These are phyloP conservation scores for Triplophysa yarkandensis DNA, from an alignment of 2,797 vertebrate species.

Conservation along the genomic window DNA sequence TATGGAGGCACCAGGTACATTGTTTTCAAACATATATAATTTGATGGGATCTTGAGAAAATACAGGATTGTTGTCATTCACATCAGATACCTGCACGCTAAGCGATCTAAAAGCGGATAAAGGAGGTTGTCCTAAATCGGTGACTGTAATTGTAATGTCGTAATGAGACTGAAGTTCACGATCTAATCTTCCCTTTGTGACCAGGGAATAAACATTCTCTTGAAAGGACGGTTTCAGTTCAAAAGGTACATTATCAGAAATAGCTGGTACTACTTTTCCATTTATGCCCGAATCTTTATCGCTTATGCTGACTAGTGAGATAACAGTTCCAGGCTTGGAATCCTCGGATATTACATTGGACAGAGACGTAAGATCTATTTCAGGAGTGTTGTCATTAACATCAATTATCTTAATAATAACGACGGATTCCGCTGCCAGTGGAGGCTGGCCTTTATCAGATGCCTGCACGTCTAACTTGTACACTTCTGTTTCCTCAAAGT, in stretches of 20 bases:
- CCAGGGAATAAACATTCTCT: slow-evolving; percentile 70
- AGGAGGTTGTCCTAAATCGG: slow-evolving; percentile 62
- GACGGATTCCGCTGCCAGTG: slow-evolving; percentile 43
- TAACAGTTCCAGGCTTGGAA: slow-evolving; percentile 64
- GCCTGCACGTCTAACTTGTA: slow-evolving; percentile 54
- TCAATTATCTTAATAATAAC: slow-evolving; percentile 53
- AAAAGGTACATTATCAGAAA: slow-evolving; percentile 63
- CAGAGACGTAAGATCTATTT: slow-evolving; percentile 54
- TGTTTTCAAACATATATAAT: slow-evolving; percentile 56
- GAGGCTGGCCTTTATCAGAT: slow-evolving; percentile 57
- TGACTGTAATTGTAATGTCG: slow-evolving; percentile 55
- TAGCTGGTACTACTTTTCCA: slow-evolving; percentile 59
- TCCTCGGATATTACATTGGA: slow-evolving; percentile 52
- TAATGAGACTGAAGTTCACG: slow-evolving; percentile 62
- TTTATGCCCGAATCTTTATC: slow-evolving; percentile 69
- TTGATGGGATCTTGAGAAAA: slow-evolving; percentile 52
- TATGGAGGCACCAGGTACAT: slow-evolving; percentile 43
- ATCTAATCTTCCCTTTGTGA: slow-evolving; percentile 61
- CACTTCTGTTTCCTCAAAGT: slow-evolving; percentile 55
- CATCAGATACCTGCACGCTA: slow-evolving; percentile 56
- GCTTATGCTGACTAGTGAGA: slow-evolving; percentile 64
- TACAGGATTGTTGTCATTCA: slow-evolving; percentile 61
- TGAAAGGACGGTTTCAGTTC: slow-evolving; percentile 68
- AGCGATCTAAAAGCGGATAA: slow-evolving; percentile 54
- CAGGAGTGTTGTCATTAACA: slow-evolving; percentile 59